These are phyloP conservation scores for Trematomus loennbergii DNA, from an alignment of 2,113 vertebrate species.

Conservation along the genomic window DNA sequence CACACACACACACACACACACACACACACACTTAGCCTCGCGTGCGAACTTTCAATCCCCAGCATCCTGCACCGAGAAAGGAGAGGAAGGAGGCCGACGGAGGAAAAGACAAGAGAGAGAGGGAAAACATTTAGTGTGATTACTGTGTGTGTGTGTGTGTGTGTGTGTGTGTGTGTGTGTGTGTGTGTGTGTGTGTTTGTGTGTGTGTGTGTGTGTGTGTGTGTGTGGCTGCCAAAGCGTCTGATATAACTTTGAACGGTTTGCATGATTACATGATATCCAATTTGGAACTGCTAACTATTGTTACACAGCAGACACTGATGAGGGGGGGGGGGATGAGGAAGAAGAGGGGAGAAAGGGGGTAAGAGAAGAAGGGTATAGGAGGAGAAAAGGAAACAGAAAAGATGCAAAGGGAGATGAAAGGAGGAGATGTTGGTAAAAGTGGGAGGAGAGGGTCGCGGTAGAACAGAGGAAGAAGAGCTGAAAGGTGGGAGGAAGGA, in stretches of 20 bases:
- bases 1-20: constrained; percentile 50
- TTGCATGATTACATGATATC: constrained; percentile 56
- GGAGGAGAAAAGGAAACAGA: background rate
- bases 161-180: constrained; percentile 5
- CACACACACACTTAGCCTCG: constrained; percentile 54
- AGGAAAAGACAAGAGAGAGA: constrained; percentile 61
- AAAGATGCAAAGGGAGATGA: background rate
- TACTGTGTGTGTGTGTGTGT: constrained; percentile 33
- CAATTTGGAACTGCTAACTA: constrained; percentile 48
- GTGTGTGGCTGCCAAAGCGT: constrained; percentile 32
- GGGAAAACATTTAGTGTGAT: constrained; percentile 53
- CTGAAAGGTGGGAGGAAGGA: background rate
- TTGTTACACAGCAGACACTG: constrained; percentile 49
- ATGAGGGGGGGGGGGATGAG: background rate
- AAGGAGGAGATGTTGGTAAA: no score
- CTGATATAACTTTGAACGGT: constrained; percentile 34
- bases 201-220: no score
- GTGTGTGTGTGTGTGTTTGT: no score
- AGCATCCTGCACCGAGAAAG: constrained; percentile 71
- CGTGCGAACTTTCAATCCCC: constrained; percentile 78
- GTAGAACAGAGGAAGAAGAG: no score
- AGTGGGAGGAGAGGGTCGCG: background rate
- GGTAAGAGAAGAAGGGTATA: background rate
- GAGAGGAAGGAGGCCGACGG: constrained; percentile 68
- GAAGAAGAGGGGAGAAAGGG: background rate